Percentiles rank a stretch among this genome's conserved stretches.
phyloP scores from a whole-genome alignment of 2,888 invertebrate species.

The Diarsia brunnea region DNA sequence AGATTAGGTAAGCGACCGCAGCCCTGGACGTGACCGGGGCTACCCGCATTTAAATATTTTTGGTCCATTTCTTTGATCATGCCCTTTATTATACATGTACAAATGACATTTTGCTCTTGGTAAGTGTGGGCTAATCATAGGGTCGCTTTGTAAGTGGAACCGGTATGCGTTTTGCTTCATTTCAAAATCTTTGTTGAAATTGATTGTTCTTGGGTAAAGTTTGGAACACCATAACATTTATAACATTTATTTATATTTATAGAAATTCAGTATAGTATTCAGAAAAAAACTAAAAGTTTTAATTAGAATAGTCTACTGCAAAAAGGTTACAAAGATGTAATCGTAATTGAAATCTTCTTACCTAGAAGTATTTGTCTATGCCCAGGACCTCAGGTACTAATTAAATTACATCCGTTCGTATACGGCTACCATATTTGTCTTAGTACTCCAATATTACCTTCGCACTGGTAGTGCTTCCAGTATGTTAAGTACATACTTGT shows the following conservation, averaged over 20 bases:
- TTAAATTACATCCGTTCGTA: constrained; percentile 31
- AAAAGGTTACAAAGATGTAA: not conserved
- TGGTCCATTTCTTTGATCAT: constrained; percentile 67
- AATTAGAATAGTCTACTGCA: not conserved
- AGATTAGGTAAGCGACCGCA: constrained; percentile 76
- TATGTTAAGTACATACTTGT: constrained; percentile 33
- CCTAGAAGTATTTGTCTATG: not conserved
- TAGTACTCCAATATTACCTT: constrained; percentile 30
- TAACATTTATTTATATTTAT: no score
- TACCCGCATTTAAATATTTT: constrained; percentile 67
- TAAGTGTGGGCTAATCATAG: constrained; percentile 32
- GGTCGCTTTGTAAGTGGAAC: not conserved
- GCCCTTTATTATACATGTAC: constrained; percentile 51
- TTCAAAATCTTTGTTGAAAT: not conserved
- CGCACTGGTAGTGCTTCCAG: constrained; percentile 20
- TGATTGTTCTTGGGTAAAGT: no score
- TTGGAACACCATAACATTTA: not conserved
- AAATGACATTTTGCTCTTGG: constrained; percentile 47
- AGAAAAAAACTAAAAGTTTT: not conserved
- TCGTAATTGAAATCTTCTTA: constrained; percentile 11
- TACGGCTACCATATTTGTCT: constrained; percentile 33
- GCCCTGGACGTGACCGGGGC: constrained; percentile 72
- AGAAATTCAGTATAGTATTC: not conserved
- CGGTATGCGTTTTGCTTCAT: not conserved
- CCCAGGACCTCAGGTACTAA: not conserved